Conservation (phyloP, 1,140 invertebrate genomes). For the Grapholita molesta region DNA sequence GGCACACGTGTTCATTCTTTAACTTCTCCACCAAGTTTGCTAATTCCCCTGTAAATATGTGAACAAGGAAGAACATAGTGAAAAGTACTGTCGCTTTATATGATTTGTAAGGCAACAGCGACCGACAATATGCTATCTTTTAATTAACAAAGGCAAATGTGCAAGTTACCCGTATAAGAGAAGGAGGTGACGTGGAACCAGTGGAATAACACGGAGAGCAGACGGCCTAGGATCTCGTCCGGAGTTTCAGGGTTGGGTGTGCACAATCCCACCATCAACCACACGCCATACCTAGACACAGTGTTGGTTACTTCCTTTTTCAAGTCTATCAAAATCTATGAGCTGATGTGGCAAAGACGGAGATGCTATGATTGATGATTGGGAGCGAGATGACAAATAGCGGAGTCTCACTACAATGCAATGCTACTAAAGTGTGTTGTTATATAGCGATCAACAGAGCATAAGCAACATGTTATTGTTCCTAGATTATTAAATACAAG, state of each 20-base stretch:
- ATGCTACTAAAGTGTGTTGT: no score
- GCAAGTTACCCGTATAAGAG: conserved; percentile 91
- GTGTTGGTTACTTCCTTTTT: background rate
- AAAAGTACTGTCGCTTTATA: no score
- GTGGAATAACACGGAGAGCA: conserved; percentile 97
- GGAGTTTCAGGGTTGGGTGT: conserved; percentile 91
- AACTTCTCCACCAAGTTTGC: background rate
- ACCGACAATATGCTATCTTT: background rate
- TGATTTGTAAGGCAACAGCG: no score
- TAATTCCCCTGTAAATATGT: background rate
- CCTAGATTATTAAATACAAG: no score
- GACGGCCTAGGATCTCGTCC: conserved; percentile 91
- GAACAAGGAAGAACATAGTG: background rate
- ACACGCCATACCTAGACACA: conserved; percentile 90
- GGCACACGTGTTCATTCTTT: conserved; percentile 90
- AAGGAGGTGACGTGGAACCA: conserved; percentile 99
- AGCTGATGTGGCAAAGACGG: no score
- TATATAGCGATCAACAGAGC: no score
- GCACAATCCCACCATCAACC: conserved; percentile 96
- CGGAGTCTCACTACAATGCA: no score
- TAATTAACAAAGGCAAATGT: background rate
- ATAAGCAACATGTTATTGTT: no score
- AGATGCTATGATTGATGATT: no score
- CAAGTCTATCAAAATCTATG: no score
- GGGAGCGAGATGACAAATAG: no score